Evolutionary conservation across 2,113 vertebrate genomes (phyloP), one percentile per base, ranked within the genome.

Genomic region (Pygoscelis adeliae): DNA sequence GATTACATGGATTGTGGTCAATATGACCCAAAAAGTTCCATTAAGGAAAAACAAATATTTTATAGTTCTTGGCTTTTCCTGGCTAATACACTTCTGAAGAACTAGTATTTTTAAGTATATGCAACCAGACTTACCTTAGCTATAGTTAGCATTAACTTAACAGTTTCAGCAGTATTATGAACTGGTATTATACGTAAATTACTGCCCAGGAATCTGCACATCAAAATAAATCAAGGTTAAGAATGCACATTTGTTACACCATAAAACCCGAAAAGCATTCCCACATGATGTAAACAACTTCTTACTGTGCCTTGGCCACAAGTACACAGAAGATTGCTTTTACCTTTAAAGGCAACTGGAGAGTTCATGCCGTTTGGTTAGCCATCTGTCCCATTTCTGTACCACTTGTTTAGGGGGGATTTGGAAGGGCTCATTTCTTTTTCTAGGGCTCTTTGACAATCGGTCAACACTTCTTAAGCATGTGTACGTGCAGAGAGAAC

Each of bases 141-240:
- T 89, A 99, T 98, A 26, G 98, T 98, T 77, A 99, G 94, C 98
- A 99, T 99, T 89, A 99, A 98, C 94, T 98, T 99, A 73, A 99
- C 92, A 23, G 98, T 96, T 83, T 99, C 99, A 59, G 90, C 91
- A 91, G 95, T 93, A 96, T 98, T 99, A 92, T 98, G 98, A 76
- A 98, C 98, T 72, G 99, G 99, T 73, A 99, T 96, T 87, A 99
- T 95, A 94, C 97, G 98, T 92, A 99, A 98, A 72, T 98, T 99
- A 91, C 98, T 98, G 91, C 98, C 99, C 88, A 99, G 97, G 96
- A 99, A 99, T 94, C 99, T 99, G 94, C 76, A 97, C 40, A 97
- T 94, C 56, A 93, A 73, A 97, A 90, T 77, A 95, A 36, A 26
- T 56, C n/a, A 74, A 46, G 13, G 36, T 61, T 76, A 63, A 56